Percentiles rank a stretch among this genome's conserved stretches.
These are phyloP conservation scores for Hippocampus abdominalis DNA, from an alignment of 2,113 vertebrate genomes.

Conservation along the genomic window DNA sequence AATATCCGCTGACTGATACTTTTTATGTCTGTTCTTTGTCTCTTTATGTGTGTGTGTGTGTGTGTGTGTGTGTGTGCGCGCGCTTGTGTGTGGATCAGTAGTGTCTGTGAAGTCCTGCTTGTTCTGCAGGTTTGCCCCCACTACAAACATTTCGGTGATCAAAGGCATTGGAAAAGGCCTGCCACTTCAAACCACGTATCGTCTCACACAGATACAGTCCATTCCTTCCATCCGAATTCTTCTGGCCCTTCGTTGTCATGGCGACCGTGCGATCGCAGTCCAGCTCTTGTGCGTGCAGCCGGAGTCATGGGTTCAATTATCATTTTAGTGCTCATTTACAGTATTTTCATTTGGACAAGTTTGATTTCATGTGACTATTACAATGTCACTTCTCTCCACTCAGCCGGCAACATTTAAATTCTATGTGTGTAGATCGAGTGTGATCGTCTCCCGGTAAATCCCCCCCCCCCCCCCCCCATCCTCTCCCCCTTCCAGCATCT, in stretches of 20 bases:
- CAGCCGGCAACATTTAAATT: neutral
- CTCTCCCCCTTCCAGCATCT: conserved; percentile 3
- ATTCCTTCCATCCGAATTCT: conserved; percentile 54
- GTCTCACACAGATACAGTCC: conserved; percentile 32
- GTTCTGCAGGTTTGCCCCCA: conserved; percentile 75
- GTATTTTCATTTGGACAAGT: conserved; percentile 14
- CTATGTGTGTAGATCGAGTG: neutral
- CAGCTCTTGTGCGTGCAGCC: conserved; percentile 2
- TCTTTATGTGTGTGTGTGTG: neutral
- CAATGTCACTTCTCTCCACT: neutral
- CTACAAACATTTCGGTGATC: conserved; percentile 79
- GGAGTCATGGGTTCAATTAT: conserved; percentile 41
- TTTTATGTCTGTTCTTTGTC: conserved; percentile 1
- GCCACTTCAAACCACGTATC: conserved; percentile 72
- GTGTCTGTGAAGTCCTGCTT: conserved; percentile 79
- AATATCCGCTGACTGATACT: neutral
- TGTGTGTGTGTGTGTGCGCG: conserved; percentile 35
- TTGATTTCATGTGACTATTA: neutral
- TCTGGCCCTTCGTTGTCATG: conserved; percentile 58
- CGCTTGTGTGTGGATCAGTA: conserved; percentile 51
- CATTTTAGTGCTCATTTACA: conserved; percentile 31
- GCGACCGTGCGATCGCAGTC: conserved; percentile 45
- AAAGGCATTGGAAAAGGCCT: conserved; percentile 73
- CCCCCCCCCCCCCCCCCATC: conserved; percentile 2
- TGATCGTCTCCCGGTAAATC: conserved; percentile 11